Evolutionary conservation across 2,888 invertebrate species (phyloP), one percentile per base, ranked within the genome.

Genomic region (Gonocerus acuteangulatus): DNA sequence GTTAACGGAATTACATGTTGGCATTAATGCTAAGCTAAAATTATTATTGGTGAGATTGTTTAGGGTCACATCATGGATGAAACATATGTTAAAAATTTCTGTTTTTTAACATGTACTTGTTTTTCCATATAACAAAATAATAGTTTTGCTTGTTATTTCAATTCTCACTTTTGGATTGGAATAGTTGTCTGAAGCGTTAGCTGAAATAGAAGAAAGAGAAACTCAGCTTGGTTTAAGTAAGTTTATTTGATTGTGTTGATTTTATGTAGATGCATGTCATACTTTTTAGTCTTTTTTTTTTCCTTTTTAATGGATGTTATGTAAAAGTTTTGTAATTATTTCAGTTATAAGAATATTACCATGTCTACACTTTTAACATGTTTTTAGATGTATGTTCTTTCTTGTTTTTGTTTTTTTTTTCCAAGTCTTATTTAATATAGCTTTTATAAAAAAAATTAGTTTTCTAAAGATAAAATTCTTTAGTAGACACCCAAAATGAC

Each of bases 161-260:
- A 22, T 21, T 22, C 6, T 39, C n/a, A 21, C 13, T 1, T 39
- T 52, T 52, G 19, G 15, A n/a, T 48, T 56, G 21, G 52, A 51
- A 47, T 52, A 71, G 71, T 67, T 71, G 60, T 71, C 71, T 54
- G 71, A 71, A 63, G 71, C 71, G 57, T 68, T 71, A 66, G 71
- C 71, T 32, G 71, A 71, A 66, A 69, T 71, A 58, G 71, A 71
- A 66, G 71, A 71, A 63, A 70, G 70, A 66, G 71, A 71, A 67
- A 67, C 70, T 51, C 71, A 71, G 57, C 69, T 71, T 63, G 71
- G 68, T 61, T 62, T 67, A 66, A 68, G 64, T 61, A 61, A 63
- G 62, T 61, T 45, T 1, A 1, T 27, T 54, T 39, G 27, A n/a
- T 13, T 22, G 22, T 22, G 15, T 49, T 27, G 27, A 27, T 47